These are phyloP conservation scores for Lepidurus couesii DNA, from an alignment of 1,140 invertebrate species.

Conservation along the genomic window DNA sequence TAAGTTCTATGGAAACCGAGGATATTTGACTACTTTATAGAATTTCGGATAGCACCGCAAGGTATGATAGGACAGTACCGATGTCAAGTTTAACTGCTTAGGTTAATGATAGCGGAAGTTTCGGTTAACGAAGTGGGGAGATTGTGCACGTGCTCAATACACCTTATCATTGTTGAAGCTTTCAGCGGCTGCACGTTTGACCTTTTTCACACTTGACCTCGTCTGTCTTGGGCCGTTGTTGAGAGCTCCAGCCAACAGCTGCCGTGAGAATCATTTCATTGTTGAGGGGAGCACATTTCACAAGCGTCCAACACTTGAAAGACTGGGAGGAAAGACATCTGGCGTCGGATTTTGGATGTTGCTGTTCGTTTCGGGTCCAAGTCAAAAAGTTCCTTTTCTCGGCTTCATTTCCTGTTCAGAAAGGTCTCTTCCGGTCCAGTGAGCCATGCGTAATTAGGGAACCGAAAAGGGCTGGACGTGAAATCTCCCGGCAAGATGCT, in stretches of 20 bases:
- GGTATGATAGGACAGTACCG: too few relatives aligned
- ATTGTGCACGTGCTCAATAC: background rate
- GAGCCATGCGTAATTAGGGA: background rate
- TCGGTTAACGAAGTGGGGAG: background rate
- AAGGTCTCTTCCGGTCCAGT: constrained; percentile 9
- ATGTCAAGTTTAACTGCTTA: too few relatives aligned
- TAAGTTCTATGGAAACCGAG: too few relatives aligned
- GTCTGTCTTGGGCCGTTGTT: background rate
- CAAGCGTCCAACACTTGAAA: too few relatives aligned
- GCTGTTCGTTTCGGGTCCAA: too few relatives aligned
- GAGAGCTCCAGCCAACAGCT: background rate
- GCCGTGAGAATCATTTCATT: background rate
- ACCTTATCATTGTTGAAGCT: background rate
- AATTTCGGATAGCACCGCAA: too few relatives aligned
- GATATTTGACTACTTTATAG: too few relatives aligned
- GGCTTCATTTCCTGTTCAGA: background rate
- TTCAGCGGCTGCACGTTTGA: background rate
- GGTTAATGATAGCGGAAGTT: too few relatives aligned
- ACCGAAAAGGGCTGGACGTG: background rate
- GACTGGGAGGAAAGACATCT: too few relatives aligned
- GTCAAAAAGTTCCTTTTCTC: too few relatives aligned
- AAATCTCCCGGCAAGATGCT: background rate
- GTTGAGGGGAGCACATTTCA: background rate
- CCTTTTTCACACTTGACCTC: constrained; percentile 5
- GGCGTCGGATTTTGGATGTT: too few relatives aligned